Evolutionary conservation across 2,888 invertebrate species (phyloP).

Genomic region (Acronicta psi): DNA sequence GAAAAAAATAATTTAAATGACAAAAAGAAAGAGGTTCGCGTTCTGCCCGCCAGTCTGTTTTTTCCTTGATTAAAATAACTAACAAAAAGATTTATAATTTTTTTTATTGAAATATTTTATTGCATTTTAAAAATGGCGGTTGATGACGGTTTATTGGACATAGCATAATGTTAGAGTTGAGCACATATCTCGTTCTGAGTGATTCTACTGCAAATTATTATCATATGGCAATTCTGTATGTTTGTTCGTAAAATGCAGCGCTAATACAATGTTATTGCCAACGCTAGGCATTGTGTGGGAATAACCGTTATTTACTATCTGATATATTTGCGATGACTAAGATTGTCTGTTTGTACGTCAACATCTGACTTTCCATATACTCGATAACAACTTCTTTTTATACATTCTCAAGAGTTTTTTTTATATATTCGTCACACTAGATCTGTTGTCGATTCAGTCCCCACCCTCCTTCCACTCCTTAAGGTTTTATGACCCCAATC

Average conservation of each 20-base stretch:
- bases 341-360: constrained; percentile 9
- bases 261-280: constrained; percentile 8
- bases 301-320: constrained; percentile 22
- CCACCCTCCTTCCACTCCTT: too few relatives aligned
- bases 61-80: too few relatives aligned
- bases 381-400: neutral
- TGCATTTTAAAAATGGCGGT: too few relatives aligned
- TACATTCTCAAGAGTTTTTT: neutral
- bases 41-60: too few relatives aligned
- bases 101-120: too few relatives aligned
- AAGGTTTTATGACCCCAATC: too few relatives aligned
- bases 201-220: neutral
- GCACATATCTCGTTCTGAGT: neutral
- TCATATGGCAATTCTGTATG: neutral
- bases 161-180: too few relatives aligned
- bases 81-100: too few relatives aligned
- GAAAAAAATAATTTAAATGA: too few relatives aligned
- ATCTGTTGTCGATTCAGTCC: too few relatives aligned
- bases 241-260: constrained; percentile 11
- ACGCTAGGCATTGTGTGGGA: constrained; percentile 16
- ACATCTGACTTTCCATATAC: neutral
- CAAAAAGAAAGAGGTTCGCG: too few relatives aligned
- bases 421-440: neutral
- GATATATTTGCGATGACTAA: constrained; percentile 24
- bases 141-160: too few relatives aligned